Base-by-base conservation (phyloP, 2,888 invertebrate genomes). In the Anticlea derivata region DNA sequence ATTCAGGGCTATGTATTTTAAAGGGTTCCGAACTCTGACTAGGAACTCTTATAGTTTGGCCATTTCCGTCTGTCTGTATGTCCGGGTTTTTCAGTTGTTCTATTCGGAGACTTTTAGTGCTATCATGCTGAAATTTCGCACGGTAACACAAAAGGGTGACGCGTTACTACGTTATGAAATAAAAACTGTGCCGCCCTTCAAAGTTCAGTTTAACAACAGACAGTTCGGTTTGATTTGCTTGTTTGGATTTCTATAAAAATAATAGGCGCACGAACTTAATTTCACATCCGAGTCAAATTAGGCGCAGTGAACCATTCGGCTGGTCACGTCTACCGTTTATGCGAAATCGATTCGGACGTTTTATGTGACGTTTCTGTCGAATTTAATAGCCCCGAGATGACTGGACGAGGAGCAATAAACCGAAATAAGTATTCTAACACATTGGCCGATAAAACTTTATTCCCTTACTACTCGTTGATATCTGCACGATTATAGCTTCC, bases 251-350 rank as follows among this genome's bases (percentile, higher is more conserved):
- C 7, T 22, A 34, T 1, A 34, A 22, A 43, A 20, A 24, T 10
- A 26, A 33, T 27, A 23, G 10, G 10, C 5, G 5, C 39, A 38
- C 34, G 40, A 46, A 31, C 40, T 50, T 47, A 24, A 44, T 58
- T 58, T 50, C 44, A 44, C 47, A 45, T 47, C 48, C 47, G 64
- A 71, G 69, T 75, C 77, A 81, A 86, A 86, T 84, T 81, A 84
- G 79, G 70, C 66, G 66, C 66, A 70, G 73, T 73, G 78, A 73
- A 75, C 73, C 73, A 78, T 70, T 73, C 68, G 70, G 68, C 73
- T 74, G 78, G 85, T 86, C 86, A 88, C 87, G 88, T 88, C 78
- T 80, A 82, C 74, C 83, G 81, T 89, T 90, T 89, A 89, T 88
- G 84, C 71, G 86, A 88, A 90, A 90, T 90, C 89, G 88, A 90